Evolutionary conservation across 2,113 vertebrate genomes (phyloP).

Genomic region (Phrynosoma platyrhinos): DNA sequence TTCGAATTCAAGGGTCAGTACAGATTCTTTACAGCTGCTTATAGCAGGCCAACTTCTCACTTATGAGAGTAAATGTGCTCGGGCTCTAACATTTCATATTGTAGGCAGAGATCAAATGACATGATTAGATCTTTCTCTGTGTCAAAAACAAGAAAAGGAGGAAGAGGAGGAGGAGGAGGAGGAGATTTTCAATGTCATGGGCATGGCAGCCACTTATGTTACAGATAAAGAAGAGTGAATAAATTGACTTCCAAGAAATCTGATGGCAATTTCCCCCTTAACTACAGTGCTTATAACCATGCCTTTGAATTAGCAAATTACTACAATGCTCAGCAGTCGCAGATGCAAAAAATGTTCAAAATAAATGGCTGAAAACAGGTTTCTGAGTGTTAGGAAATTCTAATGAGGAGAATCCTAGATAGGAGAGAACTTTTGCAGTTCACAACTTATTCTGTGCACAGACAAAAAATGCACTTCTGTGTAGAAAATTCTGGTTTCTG

Average conservation of each 20-base stretch:
- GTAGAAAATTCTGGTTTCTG: too few relatives aligned
- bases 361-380: too few relatives aligned
- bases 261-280: background rate
- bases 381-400: too few relatives aligned
- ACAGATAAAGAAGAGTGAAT: background rate
- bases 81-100: background rate
- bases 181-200: background rate
- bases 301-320: too few relatives aligned
- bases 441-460: too few relatives aligned
- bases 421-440: too few relatives aligned
- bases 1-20: background rate
- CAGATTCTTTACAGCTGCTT: background rate
- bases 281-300: background rate
- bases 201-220: background rate
- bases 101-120: background rate
- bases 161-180: too few relatives aligned
- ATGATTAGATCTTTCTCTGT: background rate
- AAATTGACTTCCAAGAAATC: slow-evolving; percentile 10
- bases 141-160: background rate
- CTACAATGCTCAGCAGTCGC: too few relatives aligned
- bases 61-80: background rate
- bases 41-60: background rate
- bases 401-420: too few relatives aligned
- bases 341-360: too few relatives aligned
- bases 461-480: too few relatives aligned